phyloP scores from a whole-genome alignment of 1,140 invertebrate genomes.

The Dinoponera quadriceps region DNA sequence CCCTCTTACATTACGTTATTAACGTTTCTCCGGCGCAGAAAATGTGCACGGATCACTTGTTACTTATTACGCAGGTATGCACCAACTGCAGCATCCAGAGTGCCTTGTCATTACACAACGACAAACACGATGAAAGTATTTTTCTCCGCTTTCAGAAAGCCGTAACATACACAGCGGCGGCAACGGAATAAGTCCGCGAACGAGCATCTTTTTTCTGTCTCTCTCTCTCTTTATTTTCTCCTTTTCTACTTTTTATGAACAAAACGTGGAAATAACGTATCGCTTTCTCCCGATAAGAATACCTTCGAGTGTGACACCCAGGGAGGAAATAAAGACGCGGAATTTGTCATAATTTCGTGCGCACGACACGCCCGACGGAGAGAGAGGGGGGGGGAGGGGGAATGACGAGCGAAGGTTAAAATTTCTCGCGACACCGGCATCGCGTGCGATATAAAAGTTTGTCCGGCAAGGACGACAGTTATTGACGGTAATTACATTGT shows the following conservation, averaged over 20 bases:
- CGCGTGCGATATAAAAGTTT: neutral
- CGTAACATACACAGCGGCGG: constrained; percentile 25
- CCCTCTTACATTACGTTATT: constrained; percentile 61
- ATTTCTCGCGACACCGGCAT: neutral
- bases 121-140: constrained; percentile 47
- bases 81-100: constrained; percentile 53
- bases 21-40: constrained; percentile 59
- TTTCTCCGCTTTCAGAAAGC: constrained; percentile 42
- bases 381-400: neutral
- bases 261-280: constrained; percentile 3
- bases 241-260: neutral
- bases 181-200: constrained; percentile 20
- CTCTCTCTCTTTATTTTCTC: too few relatives aligned
- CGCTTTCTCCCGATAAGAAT: constrained; percentile 28
- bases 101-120: constrained; percentile 58
- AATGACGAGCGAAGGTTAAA: neutral
- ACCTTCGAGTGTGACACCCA: neutral
- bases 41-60: constrained; percentile 59
- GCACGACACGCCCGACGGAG: too few relatives aligned
- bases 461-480: constrained; percentile 17
- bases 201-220: constrained; percentile 28
- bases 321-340: neutral
- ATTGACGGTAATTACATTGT: constrained; percentile 34
- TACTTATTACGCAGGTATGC: constrained; percentile 65
- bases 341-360: constrained; percentile 10